Conservation (phyloP, 2,113 vertebrate species). For the Cairina moschata region DNA sequence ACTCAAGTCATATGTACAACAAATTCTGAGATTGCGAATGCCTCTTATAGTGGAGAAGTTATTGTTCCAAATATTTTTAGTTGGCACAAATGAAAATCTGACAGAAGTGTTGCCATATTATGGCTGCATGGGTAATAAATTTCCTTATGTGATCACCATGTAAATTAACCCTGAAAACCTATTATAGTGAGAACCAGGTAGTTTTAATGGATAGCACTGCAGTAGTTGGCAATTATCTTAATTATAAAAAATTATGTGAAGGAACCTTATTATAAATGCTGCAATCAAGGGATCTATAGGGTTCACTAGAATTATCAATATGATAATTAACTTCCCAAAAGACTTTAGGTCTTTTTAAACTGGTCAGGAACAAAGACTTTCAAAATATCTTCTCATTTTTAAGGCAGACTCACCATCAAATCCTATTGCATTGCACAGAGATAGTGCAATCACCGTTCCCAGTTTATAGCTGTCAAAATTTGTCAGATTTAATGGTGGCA, state of each 20-base stretch:
- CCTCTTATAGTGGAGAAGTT: not conserved
- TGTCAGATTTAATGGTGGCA: not conserved
- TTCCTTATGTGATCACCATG: not conserved
- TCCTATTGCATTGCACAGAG: not conserved
- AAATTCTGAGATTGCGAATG: not conserved
- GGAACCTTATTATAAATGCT: not conserved
- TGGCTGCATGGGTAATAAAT: not conserved
- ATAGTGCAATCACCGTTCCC: not conserved
- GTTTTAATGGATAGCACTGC: not conserved
- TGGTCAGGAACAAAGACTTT: not conserved
- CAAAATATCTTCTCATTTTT: not conserved
- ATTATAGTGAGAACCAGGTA: not conserved
- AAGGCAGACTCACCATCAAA: not conserved
- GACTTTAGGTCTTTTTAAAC: not conserved
- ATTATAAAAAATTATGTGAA: conserved; percentile 25
- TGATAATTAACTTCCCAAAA: not conserved
- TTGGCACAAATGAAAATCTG: not conserved
- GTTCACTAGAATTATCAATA: not conserved
- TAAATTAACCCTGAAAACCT: conserved; percentile 15
- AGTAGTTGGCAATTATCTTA: not conserved
- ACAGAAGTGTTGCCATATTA: not conserved
- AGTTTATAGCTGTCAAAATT: not conserved
- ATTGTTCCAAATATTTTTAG: not conserved
- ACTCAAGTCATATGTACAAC: not conserved
- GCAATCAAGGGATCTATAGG: not conserved